A percentile compares a stretch with the other conserved stretches of the same genome.
Evolutionary conservation across 2,113 vertebrate genomes (phyloP).

Genomic region (Rattus norvegicus): GRCr8 NC_086022.1:169502001-169502500

Average conservation of each 20-base stretch:
- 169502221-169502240: not conserved
- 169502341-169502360: not conserved
- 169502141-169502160: not conserved
- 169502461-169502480: not conserved
- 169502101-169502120: not conserved
- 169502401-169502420: not conserved
- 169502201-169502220: not conserved
- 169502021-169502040: constrained; percentile 4
- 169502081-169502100: not conserved
- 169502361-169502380: not conserved
- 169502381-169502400: not conserved
- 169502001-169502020: constrained; percentile 1
- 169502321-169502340: not conserved
- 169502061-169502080: not conserved
- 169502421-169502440: not conserved
- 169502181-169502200: not conserved
- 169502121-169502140: not conserved
- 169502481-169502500: not conserved
- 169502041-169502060: not conserved
- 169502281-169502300: not conserved
- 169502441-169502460: not conserved
- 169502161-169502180: not conserved
- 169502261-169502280: not conserved
- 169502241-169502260: not conserved
- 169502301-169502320: not conserved